Evolutionary conservation across 2,888 invertebrate genomes (phyloP).

Genomic region (Morpho achilles): DNA sequence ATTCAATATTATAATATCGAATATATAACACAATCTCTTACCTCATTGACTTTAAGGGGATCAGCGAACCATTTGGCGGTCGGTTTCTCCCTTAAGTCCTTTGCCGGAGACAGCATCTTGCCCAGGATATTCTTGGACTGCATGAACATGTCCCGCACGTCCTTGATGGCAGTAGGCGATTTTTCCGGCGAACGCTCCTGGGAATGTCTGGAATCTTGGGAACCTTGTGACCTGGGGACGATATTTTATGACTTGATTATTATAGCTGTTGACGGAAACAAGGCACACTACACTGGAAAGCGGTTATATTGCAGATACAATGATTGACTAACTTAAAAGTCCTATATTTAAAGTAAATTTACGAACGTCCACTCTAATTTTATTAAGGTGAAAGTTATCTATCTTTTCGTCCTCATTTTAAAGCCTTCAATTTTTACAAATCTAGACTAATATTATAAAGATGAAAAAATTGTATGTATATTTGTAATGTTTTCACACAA

Average conservation of each 20-base stretch:
- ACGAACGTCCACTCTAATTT: no score
- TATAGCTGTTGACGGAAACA: no score
- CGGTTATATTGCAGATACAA: no score
- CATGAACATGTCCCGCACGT: constrained; percentile 83
- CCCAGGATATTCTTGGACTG: constrained; percentile 86
- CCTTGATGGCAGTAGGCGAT: constrained; percentile 74
- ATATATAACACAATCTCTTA: constrained; percentile 16
- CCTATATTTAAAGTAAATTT: no score
- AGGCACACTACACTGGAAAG: no score
- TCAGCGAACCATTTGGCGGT: constrained; percentile 59
- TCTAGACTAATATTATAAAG: no score
- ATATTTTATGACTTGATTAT: not conserved
- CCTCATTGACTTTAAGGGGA: constrained; percentile 38
- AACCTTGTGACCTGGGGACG: constrained; percentile 35
- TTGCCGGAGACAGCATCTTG: constrained; percentile 87
- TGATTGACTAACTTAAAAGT: no score
- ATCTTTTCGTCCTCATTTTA: no score
- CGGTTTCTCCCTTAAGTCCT: constrained; percentile 64
- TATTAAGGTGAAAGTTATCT: no score
- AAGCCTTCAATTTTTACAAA: no score
- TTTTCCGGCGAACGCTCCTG: constrained; percentile 47
- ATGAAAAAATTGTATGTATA: no score
- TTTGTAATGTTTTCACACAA: no score
- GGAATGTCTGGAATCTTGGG: constrained; percentile 45
- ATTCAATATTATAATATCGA: not conserved